These are phyloP conservation scores for Ophiodon elongatus DNA, from an alignment of 2,113 vertebrate species.

Conservation along the genomic window DNA sequence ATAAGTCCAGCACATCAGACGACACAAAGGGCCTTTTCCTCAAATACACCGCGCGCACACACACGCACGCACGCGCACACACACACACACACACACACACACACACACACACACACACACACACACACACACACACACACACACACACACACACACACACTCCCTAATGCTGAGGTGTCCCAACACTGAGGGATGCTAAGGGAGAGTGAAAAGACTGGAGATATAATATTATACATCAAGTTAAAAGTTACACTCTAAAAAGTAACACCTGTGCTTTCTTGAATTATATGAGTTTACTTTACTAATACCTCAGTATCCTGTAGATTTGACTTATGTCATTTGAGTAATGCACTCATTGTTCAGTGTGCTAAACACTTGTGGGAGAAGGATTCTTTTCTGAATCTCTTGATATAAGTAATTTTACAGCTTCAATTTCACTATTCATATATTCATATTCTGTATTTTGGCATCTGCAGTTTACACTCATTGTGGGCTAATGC, in stretches of 20 bases:
- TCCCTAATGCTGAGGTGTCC: background rate
- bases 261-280: background rate
- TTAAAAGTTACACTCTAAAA: background rate
- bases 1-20: conserved; percentile 68
- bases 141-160: conserved; percentile 12
- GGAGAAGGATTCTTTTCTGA: background rate
- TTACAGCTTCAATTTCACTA: background rate
- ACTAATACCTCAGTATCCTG: too few relatives aligned
- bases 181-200: background rate
- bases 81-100: background rate
- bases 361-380: background rate
- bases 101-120: too few relatives aligned
- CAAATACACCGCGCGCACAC: conserved; percentile 26
- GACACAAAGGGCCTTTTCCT: conserved; percentile 52
- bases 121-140: background rate
- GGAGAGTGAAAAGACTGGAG: background rate
- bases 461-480: conserved; percentile 5
- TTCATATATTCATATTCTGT: conserved; percentile 10
- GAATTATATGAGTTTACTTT: background rate
- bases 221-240: background rate
- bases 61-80: background rate
- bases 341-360: background rate
- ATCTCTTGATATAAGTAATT: background rate
- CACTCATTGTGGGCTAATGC: background rate
- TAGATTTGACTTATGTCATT: background rate